These are phyloP conservation scores for Gallinago solitaria DNA, from an alignment of 2,797 vertebrate genomes.

Conservation along the genomic window DNA sequence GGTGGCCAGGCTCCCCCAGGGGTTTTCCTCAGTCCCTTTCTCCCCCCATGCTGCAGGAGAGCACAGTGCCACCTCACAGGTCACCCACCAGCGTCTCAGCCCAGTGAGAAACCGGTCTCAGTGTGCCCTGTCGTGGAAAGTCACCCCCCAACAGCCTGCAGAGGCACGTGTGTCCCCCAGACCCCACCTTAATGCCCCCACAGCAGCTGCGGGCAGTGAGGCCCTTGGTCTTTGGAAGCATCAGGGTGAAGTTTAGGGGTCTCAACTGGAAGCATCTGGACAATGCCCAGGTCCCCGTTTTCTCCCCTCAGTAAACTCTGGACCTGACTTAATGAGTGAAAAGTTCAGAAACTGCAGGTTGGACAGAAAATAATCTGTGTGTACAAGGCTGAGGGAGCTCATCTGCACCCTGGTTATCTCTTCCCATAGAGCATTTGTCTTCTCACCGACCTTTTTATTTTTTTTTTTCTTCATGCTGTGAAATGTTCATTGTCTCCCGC, in stretches of 20 bases:
- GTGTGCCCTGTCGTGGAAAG: fast-evolving
- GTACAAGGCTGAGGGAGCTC: background rate
- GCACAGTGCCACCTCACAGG: background rate
- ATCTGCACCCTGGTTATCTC: background rate
- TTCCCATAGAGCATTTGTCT: conserved; percentile 42
- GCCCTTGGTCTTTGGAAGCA: background rate
- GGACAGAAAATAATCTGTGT: background rate
- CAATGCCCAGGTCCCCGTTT: background rate
- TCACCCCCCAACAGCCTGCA: background rate
- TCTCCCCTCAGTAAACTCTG: background rate
- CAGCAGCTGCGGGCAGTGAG: background rate
- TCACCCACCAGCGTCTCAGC: background rate
- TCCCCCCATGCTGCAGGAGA: fast-evolving
- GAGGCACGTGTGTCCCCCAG: fast-evolving
- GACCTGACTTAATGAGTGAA: background rate
- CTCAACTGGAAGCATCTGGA: background rate
- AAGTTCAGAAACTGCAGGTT: background rate
- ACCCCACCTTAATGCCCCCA: background rate
- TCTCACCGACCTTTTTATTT: conserved; percentile 19
- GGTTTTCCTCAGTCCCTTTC: background rate
- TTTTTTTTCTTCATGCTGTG: conserved; percentile 68
- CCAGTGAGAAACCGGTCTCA: background rate
- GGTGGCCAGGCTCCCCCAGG: background rate
- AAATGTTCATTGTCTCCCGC: conserved; percentile 49
- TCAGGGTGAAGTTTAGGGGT: background rate